Evolutionary conservation across 2,888 invertebrate genomes (phyloP).

Genomic region (Adelphocoris suturalis): DNA sequence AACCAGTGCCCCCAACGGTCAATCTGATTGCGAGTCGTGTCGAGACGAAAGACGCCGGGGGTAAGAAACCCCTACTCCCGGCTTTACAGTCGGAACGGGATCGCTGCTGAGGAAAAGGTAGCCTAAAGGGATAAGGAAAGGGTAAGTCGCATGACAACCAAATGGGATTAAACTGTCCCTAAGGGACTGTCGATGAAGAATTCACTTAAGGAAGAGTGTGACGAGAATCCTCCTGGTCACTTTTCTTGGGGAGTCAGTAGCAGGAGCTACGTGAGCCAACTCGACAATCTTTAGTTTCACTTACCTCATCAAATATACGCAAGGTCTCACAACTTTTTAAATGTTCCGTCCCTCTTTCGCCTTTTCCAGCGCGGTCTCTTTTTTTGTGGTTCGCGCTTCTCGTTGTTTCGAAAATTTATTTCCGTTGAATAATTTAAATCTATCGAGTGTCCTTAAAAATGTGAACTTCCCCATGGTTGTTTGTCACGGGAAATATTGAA

Average conservation of each 20-base stretch:
- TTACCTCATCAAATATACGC: constrained; percentile 70
- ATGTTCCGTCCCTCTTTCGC: background rate
- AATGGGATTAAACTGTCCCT: constrained; percentile 71
- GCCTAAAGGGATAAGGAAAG: constrained; percentile 58
- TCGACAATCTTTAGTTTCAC: constrained; percentile 66
- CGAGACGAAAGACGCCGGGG: constrained; percentile 1
- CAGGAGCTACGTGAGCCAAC: constrained; percentile 65
- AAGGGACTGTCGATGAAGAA: constrained; percentile 68
- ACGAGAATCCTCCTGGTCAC: constrained; percentile 67
- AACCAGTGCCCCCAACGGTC: background rate
- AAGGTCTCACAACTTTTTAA: constrained; percentile 63
- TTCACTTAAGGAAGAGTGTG: constrained; percentile 69
- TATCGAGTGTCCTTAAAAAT: background rate
- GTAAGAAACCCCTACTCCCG: background rate
- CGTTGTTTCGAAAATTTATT: background rate
- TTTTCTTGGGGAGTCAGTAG: constrained; percentile 41
- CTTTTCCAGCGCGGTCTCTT: background rate
- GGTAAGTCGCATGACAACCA: constrained; percentile 67
- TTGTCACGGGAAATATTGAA: no score
- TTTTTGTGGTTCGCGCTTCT: background rate
- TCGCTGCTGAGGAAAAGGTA: constrained; percentile 25
- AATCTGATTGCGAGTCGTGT: constrained; percentile 50
- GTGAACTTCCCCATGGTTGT: no score
- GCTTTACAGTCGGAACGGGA: background rate
- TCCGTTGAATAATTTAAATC: background rate